Conservation (phyloP, 2,797 vertebrate genomes). For the Sebastes dallii region DNA sequence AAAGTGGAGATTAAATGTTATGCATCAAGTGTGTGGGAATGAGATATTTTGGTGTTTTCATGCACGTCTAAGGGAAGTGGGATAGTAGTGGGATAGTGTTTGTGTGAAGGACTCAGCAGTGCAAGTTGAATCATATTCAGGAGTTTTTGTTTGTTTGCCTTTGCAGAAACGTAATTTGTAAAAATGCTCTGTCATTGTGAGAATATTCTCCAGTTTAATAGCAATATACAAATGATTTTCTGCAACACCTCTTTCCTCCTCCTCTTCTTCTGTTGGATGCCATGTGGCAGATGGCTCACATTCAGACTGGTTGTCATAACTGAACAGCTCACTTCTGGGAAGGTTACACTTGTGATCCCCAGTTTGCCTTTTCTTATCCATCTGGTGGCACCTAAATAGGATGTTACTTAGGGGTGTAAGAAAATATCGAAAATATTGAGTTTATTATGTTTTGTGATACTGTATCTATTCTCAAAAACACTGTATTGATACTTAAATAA, state of each 20-base stretch:
- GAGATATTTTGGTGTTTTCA: background rate
- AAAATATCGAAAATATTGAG: no score
- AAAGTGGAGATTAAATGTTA: background rate
- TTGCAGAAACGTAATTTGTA: background rate
- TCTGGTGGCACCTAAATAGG: background rate
- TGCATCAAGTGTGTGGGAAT: background rate
- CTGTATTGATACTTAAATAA: no score
- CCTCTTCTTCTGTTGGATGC: slow-evolving; percentile 6
- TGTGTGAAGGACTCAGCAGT: background rate
- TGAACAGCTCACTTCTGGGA: background rate
- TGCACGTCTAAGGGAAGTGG: background rate
- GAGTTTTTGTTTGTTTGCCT: background rate
- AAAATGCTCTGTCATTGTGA: background rate
- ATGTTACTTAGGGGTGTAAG: background rate
- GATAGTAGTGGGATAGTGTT: background rate
- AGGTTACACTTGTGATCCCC: background rate
- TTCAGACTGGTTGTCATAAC: background rate
- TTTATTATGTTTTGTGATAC: no score
- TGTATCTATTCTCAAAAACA: no score
- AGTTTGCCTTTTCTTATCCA: background rate
- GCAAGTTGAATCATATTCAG: background rate
- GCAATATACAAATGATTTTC: background rate
- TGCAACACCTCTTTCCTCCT: background rate
- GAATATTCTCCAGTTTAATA: background rate
- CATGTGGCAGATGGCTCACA: slow-evolving; percentile 5